Percentiles rank a stretch among this genome's conserved stretches.
Conservation (phyloP, 2,888 invertebrate genomes). For the Luperina nickerlii region DNA sequence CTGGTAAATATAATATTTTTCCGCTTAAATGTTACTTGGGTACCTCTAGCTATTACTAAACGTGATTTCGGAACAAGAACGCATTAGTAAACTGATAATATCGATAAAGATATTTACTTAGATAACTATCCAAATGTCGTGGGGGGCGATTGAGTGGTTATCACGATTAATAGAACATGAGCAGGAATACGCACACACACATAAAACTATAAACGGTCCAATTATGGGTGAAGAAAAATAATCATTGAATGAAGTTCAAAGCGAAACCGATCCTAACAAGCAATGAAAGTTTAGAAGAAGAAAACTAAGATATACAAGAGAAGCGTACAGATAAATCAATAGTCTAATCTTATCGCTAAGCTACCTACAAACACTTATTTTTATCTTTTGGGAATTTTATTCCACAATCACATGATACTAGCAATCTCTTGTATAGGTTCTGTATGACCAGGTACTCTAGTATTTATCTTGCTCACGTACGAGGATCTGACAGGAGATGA, state of each 20-base stretch:
- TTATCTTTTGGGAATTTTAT: slow-evolving; percentile 53
- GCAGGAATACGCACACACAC: neutral
- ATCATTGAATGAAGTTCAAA: neutral
- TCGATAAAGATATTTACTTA: slow-evolving; percentile 39
- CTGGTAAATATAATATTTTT: no score
- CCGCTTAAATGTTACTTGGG: no score
- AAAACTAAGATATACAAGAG: slow-evolving; percentile 24
- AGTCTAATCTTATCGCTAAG: slow-evolving; percentile 51
- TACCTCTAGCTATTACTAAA: slow-evolving; percentile 22
- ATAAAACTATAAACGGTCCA: neutral
- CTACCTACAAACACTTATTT: slow-evolving; percentile 28
- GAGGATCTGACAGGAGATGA: slow-evolving; percentile 5
- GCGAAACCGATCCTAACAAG: neutral
- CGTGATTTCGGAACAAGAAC: slow-evolving; percentile 42
- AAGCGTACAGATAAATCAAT: slow-evolving; percentile 37
- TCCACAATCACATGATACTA: slow-evolving; percentile 47
- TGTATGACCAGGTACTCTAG: slow-evolving; percentile 14
- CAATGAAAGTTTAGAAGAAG: neutral
- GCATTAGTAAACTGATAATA: slow-evolving; percentile 37
- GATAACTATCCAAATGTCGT: slow-evolving; percentile 19
- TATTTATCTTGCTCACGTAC: slow-evolving; percentile 38
- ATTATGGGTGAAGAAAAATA: neutral
- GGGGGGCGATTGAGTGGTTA: neutral
- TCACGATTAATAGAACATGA: neutral
- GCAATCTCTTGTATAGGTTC: slow-evolving; percentile 37